phyloP scores from a whole-genome alignment of 2,888 invertebrate genomes.

The Drosophila paranaensis region DNA sequence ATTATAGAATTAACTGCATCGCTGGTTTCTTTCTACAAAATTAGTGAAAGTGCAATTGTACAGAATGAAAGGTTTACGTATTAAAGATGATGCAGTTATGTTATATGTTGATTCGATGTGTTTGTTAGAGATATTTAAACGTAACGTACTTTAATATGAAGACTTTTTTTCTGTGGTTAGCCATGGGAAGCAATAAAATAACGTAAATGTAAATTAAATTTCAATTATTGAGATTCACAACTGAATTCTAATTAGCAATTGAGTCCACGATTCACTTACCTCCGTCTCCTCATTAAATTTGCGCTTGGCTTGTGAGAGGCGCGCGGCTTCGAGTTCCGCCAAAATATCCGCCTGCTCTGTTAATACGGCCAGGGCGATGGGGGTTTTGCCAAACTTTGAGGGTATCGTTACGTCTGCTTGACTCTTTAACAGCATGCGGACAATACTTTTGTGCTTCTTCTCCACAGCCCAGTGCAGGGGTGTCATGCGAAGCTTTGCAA shows the following conservation, averaged over 20 bases:
- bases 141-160: conserved; percentile 59
- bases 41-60: neutral
- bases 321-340: conserved; percentile 86
- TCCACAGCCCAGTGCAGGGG: conserved; percentile 98
- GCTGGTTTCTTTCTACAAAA: conserved; percentile 83
- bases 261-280: conserved; percentile 58
- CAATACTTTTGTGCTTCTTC: conserved; percentile 90
- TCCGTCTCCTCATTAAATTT: conserved; percentile 82
- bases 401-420: conserved; percentile 89
- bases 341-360: conserved; percentile 88
- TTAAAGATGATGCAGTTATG: neutral
- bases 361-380: conserved; percentile 88
- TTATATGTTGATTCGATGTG: neutral
- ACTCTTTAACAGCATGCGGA: conserved; percentile 88
- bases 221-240: neutral
- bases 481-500: conserved; percentile 91
- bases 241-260: neutral
- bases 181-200: conserved; percentile 13
- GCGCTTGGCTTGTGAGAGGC: conserved; percentile 78
- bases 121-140: neutral
- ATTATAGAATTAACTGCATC: conserved; percentile 84
- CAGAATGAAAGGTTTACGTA: neutral
- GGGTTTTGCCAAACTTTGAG: conserved; percentile 91
- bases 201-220: conserved; percentile 11
- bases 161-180: conserved; percentile 38